Conservation (phyloP, 2,797 vertebrate species). For the Protosalanx chinensis region DNA sequence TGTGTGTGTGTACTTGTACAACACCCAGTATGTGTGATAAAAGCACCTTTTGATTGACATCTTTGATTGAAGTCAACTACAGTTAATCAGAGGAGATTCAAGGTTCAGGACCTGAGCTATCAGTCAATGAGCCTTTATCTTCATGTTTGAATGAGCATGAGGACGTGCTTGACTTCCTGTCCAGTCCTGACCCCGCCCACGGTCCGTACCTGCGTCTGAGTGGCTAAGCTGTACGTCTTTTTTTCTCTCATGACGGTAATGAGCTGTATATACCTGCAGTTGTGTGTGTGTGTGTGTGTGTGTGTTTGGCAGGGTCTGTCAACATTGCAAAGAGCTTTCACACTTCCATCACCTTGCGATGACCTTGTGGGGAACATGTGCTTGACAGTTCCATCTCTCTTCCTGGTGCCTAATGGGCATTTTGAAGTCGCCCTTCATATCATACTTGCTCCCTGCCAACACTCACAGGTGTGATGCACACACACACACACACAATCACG, state of each 20-base stretch:
- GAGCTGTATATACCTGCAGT: not conserved
- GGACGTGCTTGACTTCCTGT: slow-evolving; percentile 10
- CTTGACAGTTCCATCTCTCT: slow-evolving; percentile 24
- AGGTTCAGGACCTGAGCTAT: slow-evolving; percentile 32
- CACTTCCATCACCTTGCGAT: slow-evolving; percentile 18
- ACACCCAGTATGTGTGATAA: not conserved
- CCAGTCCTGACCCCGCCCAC: no score
- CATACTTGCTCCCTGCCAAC: not conserved
- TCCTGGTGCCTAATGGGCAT: slow-evolving; percentile 10
- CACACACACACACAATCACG: slow-evolving; percentile 2
- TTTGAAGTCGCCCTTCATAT: not conserved
- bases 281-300: not conserved
- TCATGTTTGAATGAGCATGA: slow-evolving; percentile 24
- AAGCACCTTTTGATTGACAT: slow-evolving; percentile 36
- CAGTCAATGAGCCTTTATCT: slow-evolving; percentile 38
- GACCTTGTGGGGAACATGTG: slow-evolving; percentile 15
- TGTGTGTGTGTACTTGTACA: not conserved
- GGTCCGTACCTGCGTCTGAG: not conserved
- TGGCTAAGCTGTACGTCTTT: slow-evolving; percentile 29
- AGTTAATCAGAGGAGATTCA: slow-evolving; percentile 33
- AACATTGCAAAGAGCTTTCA: not conserved
- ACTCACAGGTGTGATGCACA: not conserved
- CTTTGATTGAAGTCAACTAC: slow-evolving; percentile 3
- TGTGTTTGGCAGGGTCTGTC: slow-evolving; percentile 1
- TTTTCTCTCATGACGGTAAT: not conserved